These are phyloP conservation scores for Vanessa atalanta DNA, from an alignment of 1,140 invertebrate genomes.

Conservation along the genomic window DNA sequence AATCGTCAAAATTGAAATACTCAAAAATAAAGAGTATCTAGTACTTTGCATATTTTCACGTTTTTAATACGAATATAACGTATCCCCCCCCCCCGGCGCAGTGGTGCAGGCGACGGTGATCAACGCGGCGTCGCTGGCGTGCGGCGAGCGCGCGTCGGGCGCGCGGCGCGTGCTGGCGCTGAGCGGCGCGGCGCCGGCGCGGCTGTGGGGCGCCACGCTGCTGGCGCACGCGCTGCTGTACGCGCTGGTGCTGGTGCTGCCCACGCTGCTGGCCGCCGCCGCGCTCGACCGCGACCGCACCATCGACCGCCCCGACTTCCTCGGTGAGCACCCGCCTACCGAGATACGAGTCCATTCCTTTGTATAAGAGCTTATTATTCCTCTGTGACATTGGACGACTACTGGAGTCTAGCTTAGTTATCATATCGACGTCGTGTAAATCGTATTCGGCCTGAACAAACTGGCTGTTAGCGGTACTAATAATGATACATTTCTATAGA, in stretches of 20 bases:
- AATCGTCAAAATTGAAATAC: too few species aligned
- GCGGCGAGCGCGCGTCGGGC: conserved; percentile 49
- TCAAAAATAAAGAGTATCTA: background rate
- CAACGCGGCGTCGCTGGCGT: conserved; percentile 47
- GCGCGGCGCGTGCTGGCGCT: conserved; percentile 58
- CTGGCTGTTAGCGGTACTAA: too few species aligned
- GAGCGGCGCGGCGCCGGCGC: conserved; percentile 50
- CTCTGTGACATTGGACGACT: too few species aligned
- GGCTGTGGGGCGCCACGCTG: conserved; percentile 56
- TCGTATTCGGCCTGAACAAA: too few species aligned
- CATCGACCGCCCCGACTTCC: conserved; percentile 42
- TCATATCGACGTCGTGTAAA: too few species aligned
- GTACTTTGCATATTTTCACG: too few species aligned
- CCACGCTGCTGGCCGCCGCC: conserved; percentile 30
- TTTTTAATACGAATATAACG: too few species aligned
- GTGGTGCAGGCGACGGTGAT: conserved; percentile 44
- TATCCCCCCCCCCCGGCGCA: conserved; percentile 5
- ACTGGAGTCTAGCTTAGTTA: too few species aligned
- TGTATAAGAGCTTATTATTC: too few species aligned
- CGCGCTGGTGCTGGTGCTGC: conserved; percentile 38
- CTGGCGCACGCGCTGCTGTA: conserved; percentile 39
- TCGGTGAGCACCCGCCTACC: too few species aligned
- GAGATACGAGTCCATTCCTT: too few species aligned
- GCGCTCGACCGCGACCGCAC: conserved; percentile 48
- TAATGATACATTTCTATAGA: too few species aligned